phyloP scores from a whole-genome alignment of 2,797 vertebrate species.

The Crenuchus spilurus region DNA sequence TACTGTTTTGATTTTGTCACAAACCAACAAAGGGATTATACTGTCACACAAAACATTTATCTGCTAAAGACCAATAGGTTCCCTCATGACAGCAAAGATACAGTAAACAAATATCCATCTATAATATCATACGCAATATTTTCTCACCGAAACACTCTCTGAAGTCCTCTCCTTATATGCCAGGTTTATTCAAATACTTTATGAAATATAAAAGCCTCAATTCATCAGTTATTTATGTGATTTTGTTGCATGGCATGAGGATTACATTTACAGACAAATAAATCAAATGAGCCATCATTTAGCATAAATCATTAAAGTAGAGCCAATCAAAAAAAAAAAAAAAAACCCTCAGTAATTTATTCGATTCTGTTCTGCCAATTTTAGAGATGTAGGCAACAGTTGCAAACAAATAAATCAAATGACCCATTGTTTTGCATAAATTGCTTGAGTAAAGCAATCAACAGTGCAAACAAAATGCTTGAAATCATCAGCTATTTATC shows the following conservation, averaged over 20 bases:
- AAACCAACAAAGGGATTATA: background rate
- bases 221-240: background rate
- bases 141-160: background rate
- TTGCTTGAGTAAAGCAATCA: background rate
- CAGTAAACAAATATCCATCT: background rate
- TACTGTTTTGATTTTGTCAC: background rate
- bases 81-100: background rate
- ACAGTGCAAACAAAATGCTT: too few relatives aligned
- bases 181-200: background rate
- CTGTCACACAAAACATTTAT: background rate
- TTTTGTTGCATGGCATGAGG: too few relatives aligned
- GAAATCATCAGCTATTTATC: too few relatives aligned
- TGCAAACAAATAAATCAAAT: slow-evolving; percentile 15
- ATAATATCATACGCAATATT: background rate
- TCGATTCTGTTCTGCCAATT: background rate
- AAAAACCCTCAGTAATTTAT: background rate
- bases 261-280: too few relatives aligned
- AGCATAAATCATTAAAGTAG: too few relatives aligned
- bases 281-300: too few relatives aligned
- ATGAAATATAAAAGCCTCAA: slow-evolving; percentile 1
- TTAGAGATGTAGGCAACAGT: background rate
- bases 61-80: too few relatives aligned
- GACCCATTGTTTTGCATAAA: background rate
- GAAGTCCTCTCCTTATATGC: background rate
- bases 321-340: too few relatives aligned